Conservation (phyloP, 2,888 invertebrate genomes). For the Pandemis corylana region DNA sequence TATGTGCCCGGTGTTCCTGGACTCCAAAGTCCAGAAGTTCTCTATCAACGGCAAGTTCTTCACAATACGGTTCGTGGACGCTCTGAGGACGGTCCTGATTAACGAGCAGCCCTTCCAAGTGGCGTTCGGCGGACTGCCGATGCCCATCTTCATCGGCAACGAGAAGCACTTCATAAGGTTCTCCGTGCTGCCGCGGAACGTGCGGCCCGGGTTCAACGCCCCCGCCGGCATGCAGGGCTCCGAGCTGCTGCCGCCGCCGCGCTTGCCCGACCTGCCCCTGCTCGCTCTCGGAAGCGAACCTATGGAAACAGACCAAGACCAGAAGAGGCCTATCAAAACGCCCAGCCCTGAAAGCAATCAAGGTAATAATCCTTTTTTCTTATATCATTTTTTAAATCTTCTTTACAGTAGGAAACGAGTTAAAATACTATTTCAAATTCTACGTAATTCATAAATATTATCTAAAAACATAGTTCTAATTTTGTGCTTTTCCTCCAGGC, state of each 20-base stretch:
- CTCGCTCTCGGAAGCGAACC: constrained; percentile 49
- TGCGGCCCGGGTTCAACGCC: constrained; percentile 88
- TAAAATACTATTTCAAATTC: too few relatives aligned
- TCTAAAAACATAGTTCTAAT: not conserved
- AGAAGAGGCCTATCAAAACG: constrained; percentile 59
- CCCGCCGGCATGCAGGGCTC: constrained; percentile 87
- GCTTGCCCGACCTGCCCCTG: constrained; percentile 48
- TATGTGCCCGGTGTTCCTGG: constrained; percentile 92
- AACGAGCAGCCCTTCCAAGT: constrained; percentile 92
- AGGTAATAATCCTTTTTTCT: constrained; percentile 55
- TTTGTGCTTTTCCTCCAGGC: constrained; percentile 45
- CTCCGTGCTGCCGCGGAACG: constrained; percentile 89
- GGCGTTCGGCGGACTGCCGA: constrained; percentile 93
- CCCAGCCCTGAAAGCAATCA: constrained; percentile 71
- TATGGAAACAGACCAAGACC: constrained; percentile 61
- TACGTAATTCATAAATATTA: too few relatives aligned
- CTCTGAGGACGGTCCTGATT: constrained; percentile 90
- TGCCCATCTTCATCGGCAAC: constrained; percentile 89
- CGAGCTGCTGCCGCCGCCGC: constrained; percentile 47
- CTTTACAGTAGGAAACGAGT: not conserved
- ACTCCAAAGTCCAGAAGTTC: constrained; percentile 93
- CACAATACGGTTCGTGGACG: constrained; percentile 92
- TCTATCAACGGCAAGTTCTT: constrained; percentile 89
- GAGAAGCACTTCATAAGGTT: constrained; percentile 93
- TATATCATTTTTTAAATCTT: not conserved